Conservation (phyloP, 2,888 invertebrate species). For the Melinaea marsaeus region DNA sequence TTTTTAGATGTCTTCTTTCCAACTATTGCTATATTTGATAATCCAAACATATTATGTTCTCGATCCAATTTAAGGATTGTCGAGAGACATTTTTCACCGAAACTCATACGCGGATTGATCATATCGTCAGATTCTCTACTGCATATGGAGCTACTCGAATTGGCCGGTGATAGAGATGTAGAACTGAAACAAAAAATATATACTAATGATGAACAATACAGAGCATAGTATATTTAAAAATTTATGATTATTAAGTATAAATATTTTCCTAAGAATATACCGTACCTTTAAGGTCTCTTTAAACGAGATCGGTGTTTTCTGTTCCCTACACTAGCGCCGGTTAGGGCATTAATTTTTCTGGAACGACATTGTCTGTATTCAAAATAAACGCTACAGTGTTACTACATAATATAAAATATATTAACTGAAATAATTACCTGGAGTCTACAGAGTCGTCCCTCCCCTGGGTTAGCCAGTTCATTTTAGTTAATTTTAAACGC, state of each 20-base stretch:
- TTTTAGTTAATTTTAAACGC: conserved; percentile 60
- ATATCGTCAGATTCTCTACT: conserved; percentile 47
- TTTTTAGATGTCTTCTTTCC: conserved; percentile 48
- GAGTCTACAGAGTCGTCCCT: conserved; percentile 50
- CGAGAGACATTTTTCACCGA: conserved; percentile 56
- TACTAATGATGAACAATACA: background rate
- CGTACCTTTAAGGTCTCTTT: conserved; percentile 18
- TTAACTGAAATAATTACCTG: conserved; percentile 44
- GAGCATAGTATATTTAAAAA: too few relatives aligned
- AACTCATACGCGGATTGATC: conserved; percentile 34
- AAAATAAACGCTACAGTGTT: conserved; percentile 3
- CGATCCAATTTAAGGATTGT: conserved; percentile 65
- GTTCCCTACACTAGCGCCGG: conserved; percentile 54
- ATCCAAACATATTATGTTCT: conserved; percentile 68
- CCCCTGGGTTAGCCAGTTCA: conserved; percentile 66
- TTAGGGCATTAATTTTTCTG: conserved; percentile 65
- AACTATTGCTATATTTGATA: conserved; percentile 61
- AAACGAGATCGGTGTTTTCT: conserved; percentile 32
- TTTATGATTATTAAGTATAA: background rate
- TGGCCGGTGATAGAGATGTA: conserved; percentile 46
- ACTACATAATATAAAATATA: background rate
- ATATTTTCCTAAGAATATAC: conserved; percentile 8
- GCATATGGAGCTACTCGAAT: conserved; percentile 46
- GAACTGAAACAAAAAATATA: conserved; percentile 46
- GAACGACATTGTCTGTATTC: conserved; percentile 46